Evolutionary conservation across 1,140 invertebrate genomes (phyloP), one percentile per base, ranked within the genome.

Genomic region (Amyelois transitella): DNA sequence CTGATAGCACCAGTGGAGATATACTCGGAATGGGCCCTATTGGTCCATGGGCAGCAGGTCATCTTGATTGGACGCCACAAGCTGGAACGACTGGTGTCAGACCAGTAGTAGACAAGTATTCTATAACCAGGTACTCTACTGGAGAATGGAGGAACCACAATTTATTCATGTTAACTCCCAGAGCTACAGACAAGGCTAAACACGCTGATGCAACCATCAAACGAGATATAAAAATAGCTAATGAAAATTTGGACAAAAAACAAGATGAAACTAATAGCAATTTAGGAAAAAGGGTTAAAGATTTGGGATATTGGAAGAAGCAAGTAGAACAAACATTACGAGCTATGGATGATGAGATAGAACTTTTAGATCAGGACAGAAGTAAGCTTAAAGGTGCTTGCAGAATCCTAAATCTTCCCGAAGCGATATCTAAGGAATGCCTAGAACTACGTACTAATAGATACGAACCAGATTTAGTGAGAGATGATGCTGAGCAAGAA

Each of bases 401-500:
- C 21, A 89, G 90, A 3, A 90, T 93, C 10, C 70, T 94, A 12
- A 90, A 91, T 53, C 67, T 93, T 50, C 92, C 92, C 0, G 91
- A 93, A 85, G 91, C 92, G 12, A 93, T 93, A 55, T 89, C 90
- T 53, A 86, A 79, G 18, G 94, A 96, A 73, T 95, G 94, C 81
- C 81, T 97, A 6, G 93, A 95, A 53, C 88, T 94, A 53, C 88
- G 96, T 18, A 91, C 93, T 6, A 91, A 90, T n/a, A 90, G 96
- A 54, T 90, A 95, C 25, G 95, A 96, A 58, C 91, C 93, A 0
- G 96, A 97, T 82, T 81, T 96, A 21, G 94, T 96, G 0, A 89
- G 94, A 57, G 96, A 97, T 74, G 90, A 92, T 28, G 93, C 95
- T 3, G 95, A 97, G 81, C 92, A 95, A 62, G 94, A 96, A 77